phyloP scores from a whole-genome alignment of 53 echinoderm and acorn worm genomes.

The Patiria pectinifera region DNA sequence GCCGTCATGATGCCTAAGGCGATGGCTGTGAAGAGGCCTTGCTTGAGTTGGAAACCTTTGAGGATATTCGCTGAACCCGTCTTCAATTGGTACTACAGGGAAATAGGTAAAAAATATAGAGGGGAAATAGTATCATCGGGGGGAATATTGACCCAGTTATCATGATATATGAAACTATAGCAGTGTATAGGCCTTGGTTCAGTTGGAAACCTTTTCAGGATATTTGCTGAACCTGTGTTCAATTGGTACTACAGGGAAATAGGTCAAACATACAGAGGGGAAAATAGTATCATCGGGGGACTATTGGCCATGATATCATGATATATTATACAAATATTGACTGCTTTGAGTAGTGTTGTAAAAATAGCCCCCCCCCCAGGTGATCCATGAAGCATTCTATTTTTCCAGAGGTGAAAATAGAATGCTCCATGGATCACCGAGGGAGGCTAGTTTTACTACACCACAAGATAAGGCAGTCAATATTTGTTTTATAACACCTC shows the following conservation, averaged over 20 bases:
- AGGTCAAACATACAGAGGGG: neutral
- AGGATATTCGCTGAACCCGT: conserved; percentile 67
- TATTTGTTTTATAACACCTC: too few relatives aligned
- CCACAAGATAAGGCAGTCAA: too few relatives aligned
- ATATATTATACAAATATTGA: neutral
- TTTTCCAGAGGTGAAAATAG: too few relatives aligned
- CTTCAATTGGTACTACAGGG: conserved; percentile 81
- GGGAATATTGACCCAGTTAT: neutral
- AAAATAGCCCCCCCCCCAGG: too few relatives aligned
- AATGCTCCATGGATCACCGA: too few relatives aligned
- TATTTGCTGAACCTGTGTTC: neutral
- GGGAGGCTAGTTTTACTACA: too few relatives aligned
- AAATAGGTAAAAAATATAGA: neutral
- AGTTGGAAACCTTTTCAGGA: neutral
- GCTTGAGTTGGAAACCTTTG: conserved; percentile 77
- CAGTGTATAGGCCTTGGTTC: neutral
- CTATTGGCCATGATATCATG: neutral
- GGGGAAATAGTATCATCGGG: neutral
- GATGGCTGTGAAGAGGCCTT: conserved; percentile 61
- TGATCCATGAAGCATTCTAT: too few relatives aligned
- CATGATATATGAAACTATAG: neutral
- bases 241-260: neutral
- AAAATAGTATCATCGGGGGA: neutral
- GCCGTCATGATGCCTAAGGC: conserved; percentile 76
- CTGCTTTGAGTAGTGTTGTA: too few relatives aligned